A percentile compares a stretch with the other conserved stretches of the same genome.
These are phyloP conservation scores for Empidonax traillii DNA, from an alignment of 2,113 vertebrate genomes.

Conservation along the genomic window DNA sequence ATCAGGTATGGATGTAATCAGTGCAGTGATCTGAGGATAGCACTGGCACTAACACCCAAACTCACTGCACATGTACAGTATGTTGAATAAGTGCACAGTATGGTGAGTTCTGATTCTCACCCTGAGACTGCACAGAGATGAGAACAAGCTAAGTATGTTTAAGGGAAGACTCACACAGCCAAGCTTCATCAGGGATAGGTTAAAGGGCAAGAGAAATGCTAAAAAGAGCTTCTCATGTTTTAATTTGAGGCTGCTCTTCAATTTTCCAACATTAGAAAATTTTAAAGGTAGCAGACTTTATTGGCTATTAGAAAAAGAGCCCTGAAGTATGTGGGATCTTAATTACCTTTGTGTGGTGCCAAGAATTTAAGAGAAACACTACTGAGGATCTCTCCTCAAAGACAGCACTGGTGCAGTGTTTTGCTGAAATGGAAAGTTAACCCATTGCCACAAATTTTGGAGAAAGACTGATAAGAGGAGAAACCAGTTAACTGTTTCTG, in stretches of 20 bases:
- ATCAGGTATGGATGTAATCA: neutral
- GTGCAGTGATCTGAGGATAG: neutral
- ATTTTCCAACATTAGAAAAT: neutral
- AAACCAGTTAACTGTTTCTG: conserved; percentile 9
- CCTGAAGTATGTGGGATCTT: neutral
- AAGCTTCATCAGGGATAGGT: neutral
- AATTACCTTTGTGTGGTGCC: neutral
- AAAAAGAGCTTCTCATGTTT: neutral
- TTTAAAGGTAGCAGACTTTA: neutral
- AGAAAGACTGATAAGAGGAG: neutral
- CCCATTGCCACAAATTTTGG: neutral
- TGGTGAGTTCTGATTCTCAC: neutral
- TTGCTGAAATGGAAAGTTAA: conserved; percentile 7
- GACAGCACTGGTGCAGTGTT: neutral
- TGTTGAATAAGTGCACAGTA: neutral
- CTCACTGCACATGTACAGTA: neutral
- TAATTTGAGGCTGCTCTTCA: neutral
- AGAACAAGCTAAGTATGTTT: neutral
- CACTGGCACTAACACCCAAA: neutral
- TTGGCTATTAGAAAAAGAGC: neutral
- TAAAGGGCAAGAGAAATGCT: neutral
- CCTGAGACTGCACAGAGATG: neutral
- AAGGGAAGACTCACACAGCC: neutral
- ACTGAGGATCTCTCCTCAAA: neutral
- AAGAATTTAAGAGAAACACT: neutral